A percentile compares a stretch with the other conserved stretches of the same genome.
Conservation (phyloP, 2,888 invertebrate genomes). For the Cephus runcator region DNA sequence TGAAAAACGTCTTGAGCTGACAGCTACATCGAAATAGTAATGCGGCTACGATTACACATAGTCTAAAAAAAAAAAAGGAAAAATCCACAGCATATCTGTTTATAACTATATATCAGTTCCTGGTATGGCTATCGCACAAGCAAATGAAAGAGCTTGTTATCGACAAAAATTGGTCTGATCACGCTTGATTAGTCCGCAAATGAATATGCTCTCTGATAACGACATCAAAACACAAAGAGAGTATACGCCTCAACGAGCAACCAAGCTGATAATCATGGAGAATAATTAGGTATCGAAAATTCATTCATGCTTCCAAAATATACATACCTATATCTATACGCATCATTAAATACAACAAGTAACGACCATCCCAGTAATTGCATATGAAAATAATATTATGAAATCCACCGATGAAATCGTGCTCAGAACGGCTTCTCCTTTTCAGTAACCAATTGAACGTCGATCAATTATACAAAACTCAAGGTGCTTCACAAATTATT, state of each 20-base stretch:
- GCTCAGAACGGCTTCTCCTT: slow-evolving; percentile 36
- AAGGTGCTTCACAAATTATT: slow-evolving; percentile 15
- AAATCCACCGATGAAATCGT: slow-evolving; percentile 40
- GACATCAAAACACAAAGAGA: not conserved
- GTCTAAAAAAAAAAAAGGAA: not conserved
- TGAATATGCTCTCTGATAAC: not conserved
- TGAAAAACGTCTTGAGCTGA: not conserved
- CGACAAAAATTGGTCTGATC: not conserved
- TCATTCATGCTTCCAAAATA: not conserved
- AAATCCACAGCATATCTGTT: not conserved
- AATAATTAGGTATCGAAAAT: not conserved
- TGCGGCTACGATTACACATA: not conserved
- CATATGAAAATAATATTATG: not conserved
- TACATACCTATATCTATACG: not conserved
- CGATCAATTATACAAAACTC: slow-evolving; percentile 43
- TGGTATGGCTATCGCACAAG: not conserved
- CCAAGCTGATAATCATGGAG: not conserved
- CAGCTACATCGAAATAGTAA: not conserved
- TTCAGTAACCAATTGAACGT: slow-evolving; percentile 15
- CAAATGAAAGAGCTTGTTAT: not conserved
- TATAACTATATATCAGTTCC: not conserved
- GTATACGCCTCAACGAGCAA: not conserved
- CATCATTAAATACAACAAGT: too few species aligned
- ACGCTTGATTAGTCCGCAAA: not conserved
- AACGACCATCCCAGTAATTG: too few species aligned